Percentiles rank a stretch among this genome's conserved stretches.
Conservation (phyloP, 2,113 vertebrate genomes). For the Sinocyclocheilus anshuiensis region DNA sequence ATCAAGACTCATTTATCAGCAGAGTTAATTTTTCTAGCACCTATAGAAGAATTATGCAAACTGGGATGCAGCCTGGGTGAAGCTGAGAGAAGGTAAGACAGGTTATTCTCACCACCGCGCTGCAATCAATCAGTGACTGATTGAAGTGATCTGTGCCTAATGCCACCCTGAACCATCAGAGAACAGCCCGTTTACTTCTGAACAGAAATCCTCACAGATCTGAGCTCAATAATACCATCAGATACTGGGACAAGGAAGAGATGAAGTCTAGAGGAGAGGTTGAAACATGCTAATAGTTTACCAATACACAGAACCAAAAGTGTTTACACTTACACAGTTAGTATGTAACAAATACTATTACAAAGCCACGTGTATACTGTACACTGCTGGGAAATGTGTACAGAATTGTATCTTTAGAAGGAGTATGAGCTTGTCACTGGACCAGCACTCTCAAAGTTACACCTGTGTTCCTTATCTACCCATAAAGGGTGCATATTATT, state of each 20-base stretch:
- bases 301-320: background rate
- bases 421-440: background rate
- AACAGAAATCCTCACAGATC: constrained; percentile 14
- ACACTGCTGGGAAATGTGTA: background rate
- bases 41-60: background rate
- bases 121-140: constrained; percentile 26
- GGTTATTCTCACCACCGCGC: background rate
- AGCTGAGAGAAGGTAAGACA: background rate
- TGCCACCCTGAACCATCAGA: constrained; percentile 23
- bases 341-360: background rate
- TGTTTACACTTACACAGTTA: background rate
- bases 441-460: background rate
- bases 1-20: background rate
- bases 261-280: background rate
- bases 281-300: background rate
- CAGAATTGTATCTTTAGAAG: background rate
- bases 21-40: background rate
- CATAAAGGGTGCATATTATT: background rate
- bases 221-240: constrained; percentile 6
- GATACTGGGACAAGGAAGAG: background rate
- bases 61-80: background rate
- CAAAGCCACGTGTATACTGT: background rate
- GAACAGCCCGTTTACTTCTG: constrained; percentile 21
- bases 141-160: constrained; percentile 49
- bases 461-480: background rate